A percentile compares a stretch with the other conserved stretches of the same genome.
Evolutionary conservation across 2,797 vertebrate species (phyloP).

Genomic region (Anguilla obscura): DNA sequence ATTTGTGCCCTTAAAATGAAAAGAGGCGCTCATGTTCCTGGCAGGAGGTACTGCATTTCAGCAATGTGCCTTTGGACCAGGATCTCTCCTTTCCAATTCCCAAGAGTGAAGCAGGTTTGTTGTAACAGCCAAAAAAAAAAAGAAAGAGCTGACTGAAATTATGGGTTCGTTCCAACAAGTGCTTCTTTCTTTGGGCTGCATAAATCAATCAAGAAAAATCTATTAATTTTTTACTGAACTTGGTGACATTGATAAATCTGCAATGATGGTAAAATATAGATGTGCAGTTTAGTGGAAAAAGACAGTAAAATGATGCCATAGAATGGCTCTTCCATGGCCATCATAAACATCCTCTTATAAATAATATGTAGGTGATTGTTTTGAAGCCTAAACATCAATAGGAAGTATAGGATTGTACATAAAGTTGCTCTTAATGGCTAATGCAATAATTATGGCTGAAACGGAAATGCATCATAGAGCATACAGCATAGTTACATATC

Average conservation of each 20-base stretch:
- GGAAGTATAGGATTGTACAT: background rate
- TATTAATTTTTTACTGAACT: background rate
- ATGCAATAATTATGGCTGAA: background rate
- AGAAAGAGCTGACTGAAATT: background rate
- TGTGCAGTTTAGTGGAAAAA: background rate
- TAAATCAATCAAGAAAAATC: conserved; percentile 1
- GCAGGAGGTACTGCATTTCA: background rate
- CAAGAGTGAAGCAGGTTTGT: conserved; percentile 23
- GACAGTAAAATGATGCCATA: background rate
- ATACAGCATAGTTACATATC: background rate
- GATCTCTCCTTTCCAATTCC: background rate
- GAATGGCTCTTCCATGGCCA: background rate
- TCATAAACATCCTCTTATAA: background rate
- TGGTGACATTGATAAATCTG: conserved; percentile 4
- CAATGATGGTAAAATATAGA: background rate
- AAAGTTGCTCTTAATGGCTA: background rate
- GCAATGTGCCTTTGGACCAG: background rate
- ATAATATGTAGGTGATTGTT: background rate
- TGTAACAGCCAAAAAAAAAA: conserved; percentile 27
- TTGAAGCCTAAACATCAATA: background rate
- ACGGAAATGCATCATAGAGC: background rate
- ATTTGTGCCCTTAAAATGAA: background rate
- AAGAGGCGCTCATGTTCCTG: background rate
- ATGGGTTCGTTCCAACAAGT: background rate
- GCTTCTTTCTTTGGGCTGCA: conserved; percentile 5